Conservation (phyloP, 2,888 invertebrate genomes). For the Mesorhabditis spiculigera region DNA sequence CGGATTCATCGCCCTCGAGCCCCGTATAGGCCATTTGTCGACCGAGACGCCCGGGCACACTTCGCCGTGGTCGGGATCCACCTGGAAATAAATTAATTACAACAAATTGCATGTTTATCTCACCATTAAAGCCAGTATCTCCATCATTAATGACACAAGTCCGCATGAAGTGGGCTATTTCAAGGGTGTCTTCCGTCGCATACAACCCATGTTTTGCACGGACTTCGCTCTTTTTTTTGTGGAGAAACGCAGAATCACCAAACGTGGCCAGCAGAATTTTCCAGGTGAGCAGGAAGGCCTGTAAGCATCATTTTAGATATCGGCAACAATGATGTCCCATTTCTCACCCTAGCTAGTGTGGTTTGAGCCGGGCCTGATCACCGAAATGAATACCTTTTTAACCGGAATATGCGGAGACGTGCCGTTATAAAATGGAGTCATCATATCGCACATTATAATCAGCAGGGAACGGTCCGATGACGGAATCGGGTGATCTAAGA, state of each 20-base stretch:
- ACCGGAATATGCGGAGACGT: conserved; percentile 95
- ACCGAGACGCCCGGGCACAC: conserved; percentile 23
- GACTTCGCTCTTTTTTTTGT: conserved; percentile 64
- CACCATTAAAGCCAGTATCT: conserved; percentile 18
- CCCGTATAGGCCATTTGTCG: conserved; percentile 34
- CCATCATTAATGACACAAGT: conserved; percentile 25
- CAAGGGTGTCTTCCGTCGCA: conserved; percentile 84
- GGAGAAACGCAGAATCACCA: conserved; percentile 82
- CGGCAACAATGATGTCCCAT: not conserved
- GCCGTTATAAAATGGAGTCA: conserved; percentile 91
- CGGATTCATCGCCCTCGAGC: conserved; percentile 23
- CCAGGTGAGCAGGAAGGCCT: conserved; percentile 85
- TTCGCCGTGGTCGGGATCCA: conserved; percentile 11
- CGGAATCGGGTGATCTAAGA: conserved; percentile 49
- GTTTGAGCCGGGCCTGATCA: too few species aligned
- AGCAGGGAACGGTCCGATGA: conserved; percentile 38
- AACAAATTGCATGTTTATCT: not conserved
- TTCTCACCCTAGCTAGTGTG: too few species aligned
- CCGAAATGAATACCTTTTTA: conserved; percentile 71
- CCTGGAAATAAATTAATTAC: not conserved
- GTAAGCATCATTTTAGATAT: conserved; percentile 9
- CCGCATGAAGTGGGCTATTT: conserved; percentile 73
- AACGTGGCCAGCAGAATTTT: conserved; percentile 82
- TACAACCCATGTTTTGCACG: conserved; percentile 64
- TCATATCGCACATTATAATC: conserved; percentile 86